Evolutionary conservation across 2,888 invertebrate species (phyloP), one percentile per base, ranked within the genome.

Genomic region (Temnothorax ravouxi): DNA sequence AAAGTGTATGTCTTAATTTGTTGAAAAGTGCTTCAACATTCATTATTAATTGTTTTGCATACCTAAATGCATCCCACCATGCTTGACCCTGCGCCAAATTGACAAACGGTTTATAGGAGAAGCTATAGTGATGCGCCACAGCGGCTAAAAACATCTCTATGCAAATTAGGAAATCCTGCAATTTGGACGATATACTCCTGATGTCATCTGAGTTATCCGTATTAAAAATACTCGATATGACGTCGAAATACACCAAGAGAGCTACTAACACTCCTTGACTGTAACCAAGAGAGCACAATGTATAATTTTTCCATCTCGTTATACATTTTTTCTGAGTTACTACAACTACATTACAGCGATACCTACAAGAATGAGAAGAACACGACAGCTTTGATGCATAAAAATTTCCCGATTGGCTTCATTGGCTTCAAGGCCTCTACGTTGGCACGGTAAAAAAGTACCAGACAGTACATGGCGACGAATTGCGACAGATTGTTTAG

Each of bases 361-460:
- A 97, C 98, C 97, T 96, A 99, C 99, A 99, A 99, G 95, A 99
- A 99, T 67, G 99, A 99, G 95, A 99, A 98, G 96, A 99, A 99
- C 38, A 99, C 99, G 79, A 99, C 99, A 89, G 99, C 98, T 95
- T 99, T 99, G 91, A 99, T 99, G 95, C 99, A 99, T 76, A 99
- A 96, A 95, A 99, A 99, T 95, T 99, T 99, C 67, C 98, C 98
- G 88, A 99, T 96, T 0, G 99, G 99, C 93, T 97, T 97, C 97
- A 99, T 98, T 6, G 99, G 99, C 91, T 97, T 96, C 67, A 99
- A 95, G 94, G 99, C 98, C 80, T 97, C 96, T 92, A 97, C 96
- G 94, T 98, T 98, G 5, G 99, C 99, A 95, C 96, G 97, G 94
- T 99, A 99, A 95, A 99, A 99, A 88, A 99, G 96, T 34, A 99